A percentile compares a stretch with the other conserved stretches of the same genome.
These are phyloP conservation scores for Diuraphis noxia DNA, from an alignment of 1,140 invertebrate species.

Conservation along the genomic window DNA sequence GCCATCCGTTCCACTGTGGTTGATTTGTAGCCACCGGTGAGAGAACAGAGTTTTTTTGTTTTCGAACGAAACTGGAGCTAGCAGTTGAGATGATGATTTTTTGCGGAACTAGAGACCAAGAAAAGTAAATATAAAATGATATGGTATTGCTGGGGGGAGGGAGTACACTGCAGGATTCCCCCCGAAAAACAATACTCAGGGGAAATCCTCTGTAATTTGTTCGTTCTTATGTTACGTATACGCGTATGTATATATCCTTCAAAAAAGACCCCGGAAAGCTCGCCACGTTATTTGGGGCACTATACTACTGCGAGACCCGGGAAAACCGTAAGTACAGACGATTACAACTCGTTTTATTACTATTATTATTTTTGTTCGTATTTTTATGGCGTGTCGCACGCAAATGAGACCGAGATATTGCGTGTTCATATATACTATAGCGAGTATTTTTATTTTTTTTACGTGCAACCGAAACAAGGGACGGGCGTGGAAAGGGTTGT, in stretches of 20 bases:
- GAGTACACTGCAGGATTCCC: neutral
- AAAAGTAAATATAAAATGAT: neutral
- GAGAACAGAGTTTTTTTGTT: neutral
- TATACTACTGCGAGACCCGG: neutral
- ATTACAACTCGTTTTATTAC: conserved; percentile 26
- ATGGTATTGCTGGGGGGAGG: neutral
- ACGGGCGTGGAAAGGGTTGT: neutral
- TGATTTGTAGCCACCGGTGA: neutral
- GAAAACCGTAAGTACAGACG: conserved; percentile 34
- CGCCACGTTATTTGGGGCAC: neutral
- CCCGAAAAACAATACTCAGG: neutral
- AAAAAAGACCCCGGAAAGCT: neutral
- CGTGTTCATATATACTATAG: conserved; percentile 34
- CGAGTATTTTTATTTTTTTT: neutral
- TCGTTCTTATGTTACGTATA: neutral
- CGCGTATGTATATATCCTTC: neutral
- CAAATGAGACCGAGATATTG: conserved; percentile 44
- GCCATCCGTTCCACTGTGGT: neutral
- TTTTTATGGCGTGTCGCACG: conserved; percentile 51
- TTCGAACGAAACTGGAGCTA: neutral
- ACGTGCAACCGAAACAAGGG: no score
- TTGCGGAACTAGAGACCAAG: neutral
- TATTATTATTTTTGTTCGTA: conserved; percentile 31
- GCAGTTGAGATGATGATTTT: neutral
- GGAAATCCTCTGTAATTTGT: conserved; percentile 9